Base-by-base conservation (phyloP, 1,140 invertebrate genomes). In the Drosophila ercepeae region DNA sequence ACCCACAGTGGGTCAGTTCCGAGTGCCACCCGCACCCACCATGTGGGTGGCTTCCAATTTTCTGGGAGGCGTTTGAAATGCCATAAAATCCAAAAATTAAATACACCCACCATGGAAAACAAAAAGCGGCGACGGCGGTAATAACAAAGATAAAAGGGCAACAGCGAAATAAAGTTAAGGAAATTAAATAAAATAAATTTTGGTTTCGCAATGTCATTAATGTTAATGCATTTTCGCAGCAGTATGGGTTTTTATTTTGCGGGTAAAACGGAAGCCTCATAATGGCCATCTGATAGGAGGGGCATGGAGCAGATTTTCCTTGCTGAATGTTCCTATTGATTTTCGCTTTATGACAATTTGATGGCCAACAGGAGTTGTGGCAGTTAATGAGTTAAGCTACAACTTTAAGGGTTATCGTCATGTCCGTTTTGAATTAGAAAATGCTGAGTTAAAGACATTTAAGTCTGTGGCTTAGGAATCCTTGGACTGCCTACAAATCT, bases 121-220 rank as follows among this genome's bases (percentile, higher is more conserved):
- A 49, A 61, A 77, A 52, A 11, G 7, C 25, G 8, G 50, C 16
- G 11, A 4, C 42, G 25, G 55, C 55, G 60, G 60, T 64, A 77
- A 53, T 48, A 72, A 64, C 45, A 45, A 42, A 70, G 39, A 34
- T 18, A 42, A 63, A 78, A 64, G 61, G 55, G 61, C 69, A 48
- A 50, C 51, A 14, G 55, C 46, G 32, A 50, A 73, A 78, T 75
- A 70, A 50, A 69, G 58, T 78, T 65, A 58, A 68, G 69, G 75
- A 86, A 84, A 86, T 86, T 79, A 81, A 81, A 84, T 86, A 76
- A 84, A 76, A 84, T 79, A 84, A 69, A 86, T 79, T 86, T 67
- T 61, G 67, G 61, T 76, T 86, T 81, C 58, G 81, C 81, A 76
- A 76, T 86, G 46, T 69, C 76, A 86, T 84, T 81, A 84, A 84